These are phyloP conservation scores for Sparidentex hasta DNA, from an alignment of 2,797 vertebrate species.

Conservation along the genomic window DNA sequence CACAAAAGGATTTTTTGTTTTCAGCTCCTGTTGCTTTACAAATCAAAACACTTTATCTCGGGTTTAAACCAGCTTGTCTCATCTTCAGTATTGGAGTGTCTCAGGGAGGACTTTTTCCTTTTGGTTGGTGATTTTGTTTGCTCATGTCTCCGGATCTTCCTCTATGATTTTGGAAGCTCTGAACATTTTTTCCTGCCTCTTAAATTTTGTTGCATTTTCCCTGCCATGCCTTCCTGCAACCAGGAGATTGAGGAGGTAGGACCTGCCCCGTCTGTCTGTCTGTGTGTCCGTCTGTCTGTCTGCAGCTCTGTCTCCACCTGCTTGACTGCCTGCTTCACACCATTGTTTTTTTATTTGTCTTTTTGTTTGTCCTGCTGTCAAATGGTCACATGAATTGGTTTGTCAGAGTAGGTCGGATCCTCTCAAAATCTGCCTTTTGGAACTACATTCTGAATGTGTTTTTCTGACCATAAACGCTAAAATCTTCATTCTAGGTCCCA, in stretches of 20 bases:
- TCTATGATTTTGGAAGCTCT: constrained; percentile 79
- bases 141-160: constrained; percentile 64
- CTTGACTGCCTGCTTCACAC: constrained; percentile 40
- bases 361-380: not conserved
- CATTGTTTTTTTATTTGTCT: constrained; percentile 1
- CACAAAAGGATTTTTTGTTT: not conserved
- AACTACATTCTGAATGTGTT: not conserved
- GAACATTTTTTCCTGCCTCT: constrained; percentile 72
- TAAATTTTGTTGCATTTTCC: constrained; percentile 92
- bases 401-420: not conserved
- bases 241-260: constrained; percentile 99
- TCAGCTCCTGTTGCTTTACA: not conserved
- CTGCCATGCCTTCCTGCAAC: constrained; percentile 93
- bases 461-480: not conserved
- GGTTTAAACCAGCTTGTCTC: not conserved
- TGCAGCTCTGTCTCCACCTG: not conserved
- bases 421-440: not conserved
- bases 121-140: constrained; percentile 37
- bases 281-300: constrained; percentile 8
- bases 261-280: constrained; percentile 65
- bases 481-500: not conserved
- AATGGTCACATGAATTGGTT: constrained; percentile 42
- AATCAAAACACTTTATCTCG: not conserved
- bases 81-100: not conserved
- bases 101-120: constrained; percentile 25